Evolutionary conservation across 2,113 vertebrate genomes (phyloP).

Genomic region (Corydoras maculifer): DNA sequence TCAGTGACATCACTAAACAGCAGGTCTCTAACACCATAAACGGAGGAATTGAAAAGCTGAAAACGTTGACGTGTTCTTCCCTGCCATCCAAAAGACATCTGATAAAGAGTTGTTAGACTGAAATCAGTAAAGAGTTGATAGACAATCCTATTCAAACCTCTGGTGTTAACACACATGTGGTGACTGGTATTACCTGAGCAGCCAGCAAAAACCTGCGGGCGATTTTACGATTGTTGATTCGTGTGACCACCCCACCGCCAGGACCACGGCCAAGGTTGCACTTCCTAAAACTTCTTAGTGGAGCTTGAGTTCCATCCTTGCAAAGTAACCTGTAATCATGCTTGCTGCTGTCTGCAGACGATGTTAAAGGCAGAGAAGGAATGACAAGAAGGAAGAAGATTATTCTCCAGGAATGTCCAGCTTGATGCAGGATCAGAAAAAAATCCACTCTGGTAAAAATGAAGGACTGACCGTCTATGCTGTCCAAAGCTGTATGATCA

Average conservation of each 20-base stretch:
- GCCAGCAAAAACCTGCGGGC: slow-evolving; percentile 71
- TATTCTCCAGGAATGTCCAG: neutral
- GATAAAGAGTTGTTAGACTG: slow-evolving; percentile 12
- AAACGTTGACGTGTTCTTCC: slow-evolving; percentile 70
- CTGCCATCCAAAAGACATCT: slow-evolving; percentile 73
- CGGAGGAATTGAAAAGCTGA: slow-evolving; percentile 73
- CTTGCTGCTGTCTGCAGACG: slow-evolving; percentile 61
- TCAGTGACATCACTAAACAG: slow-evolving; percentile 76
- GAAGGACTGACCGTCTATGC: slow-evolving; percentile 65
- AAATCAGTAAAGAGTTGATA: neutral
- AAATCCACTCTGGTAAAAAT: neutral
- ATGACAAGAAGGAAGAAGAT: neutral
- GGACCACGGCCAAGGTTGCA: slow-evolving; percentile 81
- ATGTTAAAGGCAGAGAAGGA: neutral
- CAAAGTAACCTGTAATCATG: slow-evolving; percentile 73
- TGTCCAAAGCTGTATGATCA: slow-evolving; percentile 72
- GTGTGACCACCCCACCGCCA: slow-evolving; percentile 67
- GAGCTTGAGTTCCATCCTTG: slow-evolving; percentile 71
- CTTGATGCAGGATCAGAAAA: too few species aligned
- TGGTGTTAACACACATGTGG: too few species aligned
- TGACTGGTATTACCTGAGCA: slow-evolving; percentile 60
- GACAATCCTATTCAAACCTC: too few species aligned
- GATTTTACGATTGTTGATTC: slow-evolving; percentile 69
- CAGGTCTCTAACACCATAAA: slow-evolving; percentile 70
- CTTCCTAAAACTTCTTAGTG: slow-evolving; percentile 62